A percentile compares a stretch with the other conserved stretches of the same genome.
Conservation (phyloP, 2,113 vertebrate genomes). For the Atrichornis clamosus region DNA sequence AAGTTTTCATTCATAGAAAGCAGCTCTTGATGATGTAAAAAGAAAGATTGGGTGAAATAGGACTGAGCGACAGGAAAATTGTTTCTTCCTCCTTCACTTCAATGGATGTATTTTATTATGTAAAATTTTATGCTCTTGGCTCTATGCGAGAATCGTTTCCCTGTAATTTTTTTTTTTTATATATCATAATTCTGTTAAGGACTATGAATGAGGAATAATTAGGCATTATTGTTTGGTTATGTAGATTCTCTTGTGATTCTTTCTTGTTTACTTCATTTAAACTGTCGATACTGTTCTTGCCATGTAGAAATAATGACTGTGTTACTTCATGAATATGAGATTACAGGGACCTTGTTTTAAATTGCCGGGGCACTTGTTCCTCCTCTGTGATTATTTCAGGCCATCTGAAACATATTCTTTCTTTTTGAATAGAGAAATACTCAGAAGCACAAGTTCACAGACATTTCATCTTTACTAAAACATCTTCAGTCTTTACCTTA, state of each 20-base stretch:
- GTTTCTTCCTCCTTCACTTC: neutral
- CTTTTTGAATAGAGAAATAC: neutral
- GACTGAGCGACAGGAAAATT: neutral
- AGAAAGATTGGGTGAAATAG: neutral
- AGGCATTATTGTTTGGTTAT: conserved; percentile 29
- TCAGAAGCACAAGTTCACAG: neutral
- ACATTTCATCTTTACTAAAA: neutral
- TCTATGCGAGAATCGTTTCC: neutral
- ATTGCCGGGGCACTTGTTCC: neutral
- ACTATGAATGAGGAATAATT: conserved; percentile 1
- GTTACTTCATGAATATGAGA: conserved; percentile 27
- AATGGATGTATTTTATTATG: neutral
- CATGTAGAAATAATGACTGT: neutral
- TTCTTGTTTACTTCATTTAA: conserved; percentile 31
- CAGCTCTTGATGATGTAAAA: neutral
- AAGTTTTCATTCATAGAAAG: neutral
- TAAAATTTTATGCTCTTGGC: neutral
- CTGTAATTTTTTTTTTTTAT: neutral
- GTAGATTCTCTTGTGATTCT: conserved; percentile 14
- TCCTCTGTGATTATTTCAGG: conserved; percentile 3
- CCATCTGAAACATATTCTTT: neutral
- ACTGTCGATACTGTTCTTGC: neutral
- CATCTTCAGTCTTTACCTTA: neutral
- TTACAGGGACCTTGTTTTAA: neutral
- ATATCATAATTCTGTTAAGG: neutral